Evolutionary conservation across 92 coral and sea anemone species (phyloP).

Genomic region (Siderastrea radians): DNA sequence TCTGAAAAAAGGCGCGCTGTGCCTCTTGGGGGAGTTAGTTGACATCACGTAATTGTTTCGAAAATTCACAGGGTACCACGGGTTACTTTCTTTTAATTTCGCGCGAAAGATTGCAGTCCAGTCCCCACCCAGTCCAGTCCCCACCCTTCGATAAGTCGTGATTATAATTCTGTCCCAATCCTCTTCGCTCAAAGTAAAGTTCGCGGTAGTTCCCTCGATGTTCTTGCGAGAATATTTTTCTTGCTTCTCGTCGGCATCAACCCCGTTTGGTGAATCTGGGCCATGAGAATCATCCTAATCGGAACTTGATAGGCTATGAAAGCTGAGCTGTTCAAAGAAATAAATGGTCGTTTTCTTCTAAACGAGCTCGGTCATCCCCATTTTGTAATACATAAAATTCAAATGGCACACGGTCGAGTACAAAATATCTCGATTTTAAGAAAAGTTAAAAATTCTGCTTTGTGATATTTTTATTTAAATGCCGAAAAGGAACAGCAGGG

Average conservation of each 20-base stretch:
- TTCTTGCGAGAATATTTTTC: constrained; percentile 18
- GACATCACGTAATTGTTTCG: constrained; percentile 22
- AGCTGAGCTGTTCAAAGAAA: no score
- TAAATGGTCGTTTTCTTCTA: no score
- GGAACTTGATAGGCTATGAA: no score
- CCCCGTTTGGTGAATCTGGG: no score
- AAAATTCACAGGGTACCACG: not conserved
- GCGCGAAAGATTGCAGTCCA: constrained; percentile 17
- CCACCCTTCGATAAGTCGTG: constrained; percentile 7
- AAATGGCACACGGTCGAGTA: no score
- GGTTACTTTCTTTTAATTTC: constrained; percentile 23
- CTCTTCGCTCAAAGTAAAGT: constrained; percentile 8
- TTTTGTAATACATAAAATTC: no score
- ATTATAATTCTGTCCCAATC: constrained; percentile 22
- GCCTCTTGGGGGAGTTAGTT: not conserved
- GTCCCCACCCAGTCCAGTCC: constrained; percentile 23
- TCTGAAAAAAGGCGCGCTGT: not conserved
- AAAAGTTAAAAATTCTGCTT: no score
- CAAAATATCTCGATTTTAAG: no score
- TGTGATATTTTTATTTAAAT: no score
- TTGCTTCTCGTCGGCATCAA: not conserved
- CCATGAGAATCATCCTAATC: not conserved
- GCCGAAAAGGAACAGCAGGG: no score
- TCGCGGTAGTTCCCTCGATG: constrained; percentile 18
- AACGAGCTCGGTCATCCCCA: no score